A percentile compares a stretch with the other conserved stretches of the same genome.
phyloP scores from a whole-genome alignment of 92 coral and sea anemone species.

The Nematostella vectensis region DNA sequence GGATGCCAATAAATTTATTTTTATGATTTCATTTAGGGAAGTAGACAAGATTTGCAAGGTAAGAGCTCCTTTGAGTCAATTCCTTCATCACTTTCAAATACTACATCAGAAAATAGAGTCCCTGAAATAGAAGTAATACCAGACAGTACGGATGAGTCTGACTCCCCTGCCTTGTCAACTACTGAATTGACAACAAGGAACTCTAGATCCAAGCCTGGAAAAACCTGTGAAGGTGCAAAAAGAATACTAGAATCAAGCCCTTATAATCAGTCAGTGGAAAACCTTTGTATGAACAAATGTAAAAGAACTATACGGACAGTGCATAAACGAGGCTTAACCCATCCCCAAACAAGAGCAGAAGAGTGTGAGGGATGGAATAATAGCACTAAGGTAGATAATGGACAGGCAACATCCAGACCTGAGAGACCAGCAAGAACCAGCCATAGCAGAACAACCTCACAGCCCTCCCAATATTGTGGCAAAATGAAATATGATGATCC shows the following conservation, averaged over 20 bases:
- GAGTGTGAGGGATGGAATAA: conserved; percentile 54
- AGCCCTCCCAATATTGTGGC: conserved; percentile 33
- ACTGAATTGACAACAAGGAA: too few species aligned
- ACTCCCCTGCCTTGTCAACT: too few species aligned
- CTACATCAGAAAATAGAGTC: too few species aligned
- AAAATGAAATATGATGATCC: conserved; percentile 71
- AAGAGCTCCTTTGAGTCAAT: too few species aligned
- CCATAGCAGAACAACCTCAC: conserved; percentile 54
- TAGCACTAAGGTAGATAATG: conserved; percentile 37
- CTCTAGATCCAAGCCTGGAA: too few species aligned
- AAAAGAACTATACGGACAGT: conserved; percentile 7
- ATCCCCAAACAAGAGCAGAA: conserved; percentile 16
- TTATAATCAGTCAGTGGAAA: conserved; percentile 59
- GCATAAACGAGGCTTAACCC: conserved; percentile 52
- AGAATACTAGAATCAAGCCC: conserved; percentile 45
- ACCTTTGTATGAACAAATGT: conserved; percentile 31
- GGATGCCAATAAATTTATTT: too few species aligned
- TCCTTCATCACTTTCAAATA: too few species aligned
- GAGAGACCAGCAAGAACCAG: conserved; percentile 8
- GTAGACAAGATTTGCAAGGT: too few species aligned
- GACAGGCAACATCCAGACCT: conserved; percentile 1
- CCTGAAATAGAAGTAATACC: too few species aligned
- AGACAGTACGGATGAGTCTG: too few species aligned
- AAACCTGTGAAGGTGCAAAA: too few species aligned
- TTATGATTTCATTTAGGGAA: too few species aligned